Conservation (phyloP, 2,113 vertebrate genomes). For the Grammomys dolichurus region DNA sequence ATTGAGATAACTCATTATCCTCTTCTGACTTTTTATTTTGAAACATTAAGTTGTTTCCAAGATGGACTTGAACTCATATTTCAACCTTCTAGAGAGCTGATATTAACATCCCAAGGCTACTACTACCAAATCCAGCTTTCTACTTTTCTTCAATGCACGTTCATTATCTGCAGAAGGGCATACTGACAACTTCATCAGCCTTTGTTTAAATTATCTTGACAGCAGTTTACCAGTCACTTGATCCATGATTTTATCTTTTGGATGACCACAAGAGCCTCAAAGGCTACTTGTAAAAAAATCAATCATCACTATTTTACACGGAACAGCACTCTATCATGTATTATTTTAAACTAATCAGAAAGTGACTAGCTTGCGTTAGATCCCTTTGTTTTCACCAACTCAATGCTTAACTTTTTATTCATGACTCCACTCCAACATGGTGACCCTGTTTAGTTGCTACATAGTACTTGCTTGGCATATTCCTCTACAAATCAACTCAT, state of each 20-base stretch:
- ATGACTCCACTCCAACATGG: background rate
- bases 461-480: background rate
- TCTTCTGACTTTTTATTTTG: background rate
- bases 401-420: background rate
- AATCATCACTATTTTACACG: conserved; percentile 7
- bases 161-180: background rate
- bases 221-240: background rate
- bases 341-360: background rate
- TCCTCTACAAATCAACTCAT: background rate
- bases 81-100: background rate
- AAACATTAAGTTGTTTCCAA: background rate
- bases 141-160: background rate
- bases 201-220: background rate
- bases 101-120: background rate
- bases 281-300: background rate
- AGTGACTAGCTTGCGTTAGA: background rate
- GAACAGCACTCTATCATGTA: background rate
- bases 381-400: background rate
- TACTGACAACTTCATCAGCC: background rate
- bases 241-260: background rate
- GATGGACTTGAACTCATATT: background rate
- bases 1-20: background rate
- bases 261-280: background rate
- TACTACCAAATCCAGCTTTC: background rate
- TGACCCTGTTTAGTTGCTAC: background rate